phyloP scores from a whole-genome alignment of 2,797 vertebrate species.

The Hephaestus fuliginosus region DNA sequence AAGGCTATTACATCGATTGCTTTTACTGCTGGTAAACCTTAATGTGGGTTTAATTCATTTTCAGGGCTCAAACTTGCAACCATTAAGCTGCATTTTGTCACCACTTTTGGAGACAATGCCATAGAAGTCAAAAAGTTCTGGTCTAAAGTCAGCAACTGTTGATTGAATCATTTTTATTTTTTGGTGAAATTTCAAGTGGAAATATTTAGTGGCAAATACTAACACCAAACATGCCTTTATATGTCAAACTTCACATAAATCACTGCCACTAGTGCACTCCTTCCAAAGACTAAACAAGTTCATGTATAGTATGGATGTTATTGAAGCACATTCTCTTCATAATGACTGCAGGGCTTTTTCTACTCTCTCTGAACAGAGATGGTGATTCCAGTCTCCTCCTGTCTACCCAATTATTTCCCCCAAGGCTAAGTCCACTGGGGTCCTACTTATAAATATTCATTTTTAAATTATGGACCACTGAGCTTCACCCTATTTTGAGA shows the following conservation, averaged over 20 bases:
- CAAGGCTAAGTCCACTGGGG: constrained; percentile 65
- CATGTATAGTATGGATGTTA: constrained; percentile 27
- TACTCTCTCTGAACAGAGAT: constrained; percentile 22
- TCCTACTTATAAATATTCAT: constrained; percentile 84
- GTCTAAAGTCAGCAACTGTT: no score
- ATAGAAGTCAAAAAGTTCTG: not conserved
- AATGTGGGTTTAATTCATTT: not conserved
- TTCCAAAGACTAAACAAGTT: constrained; percentile 28
- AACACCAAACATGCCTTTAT: not conserved
- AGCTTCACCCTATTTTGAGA: constrained; percentile 48
- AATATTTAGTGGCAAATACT: no score
- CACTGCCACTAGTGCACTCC: not conserved
- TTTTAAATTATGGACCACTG: constrained; percentile 70
- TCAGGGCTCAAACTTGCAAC: not conserved
- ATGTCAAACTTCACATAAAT: not conserved
- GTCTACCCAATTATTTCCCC: constrained; percentile 72
- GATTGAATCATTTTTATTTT: no score
- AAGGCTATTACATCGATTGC: not conserved
- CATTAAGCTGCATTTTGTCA: not conserved
- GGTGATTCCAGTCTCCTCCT: constrained; percentile 49
- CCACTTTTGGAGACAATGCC: not conserved
- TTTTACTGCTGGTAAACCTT: not conserved
- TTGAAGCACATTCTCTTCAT: constrained; percentile 13
- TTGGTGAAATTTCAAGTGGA: no score
- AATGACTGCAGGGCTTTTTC: constrained; percentile 38